These are phyloP conservation scores for Leptopterna dolabrata DNA, from an alignment of 2,888 invertebrate genomes.

Conservation along the genomic window DNA sequence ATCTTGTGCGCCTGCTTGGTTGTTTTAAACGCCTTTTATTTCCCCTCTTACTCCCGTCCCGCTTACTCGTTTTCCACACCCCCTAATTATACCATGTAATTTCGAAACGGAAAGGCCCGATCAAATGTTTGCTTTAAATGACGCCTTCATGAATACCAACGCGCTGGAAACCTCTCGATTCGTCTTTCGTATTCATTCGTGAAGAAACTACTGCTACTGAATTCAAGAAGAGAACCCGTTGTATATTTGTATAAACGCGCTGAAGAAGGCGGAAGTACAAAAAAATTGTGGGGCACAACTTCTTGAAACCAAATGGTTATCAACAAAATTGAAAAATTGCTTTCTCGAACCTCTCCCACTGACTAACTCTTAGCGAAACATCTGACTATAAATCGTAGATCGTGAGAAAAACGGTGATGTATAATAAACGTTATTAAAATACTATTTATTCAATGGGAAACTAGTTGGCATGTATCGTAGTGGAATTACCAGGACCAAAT, in stretches of 20 bases:
- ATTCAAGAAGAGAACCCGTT: not conserved
- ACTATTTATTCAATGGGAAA: not conserved
- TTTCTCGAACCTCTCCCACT: not conserved
- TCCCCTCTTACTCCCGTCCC: not conserved
- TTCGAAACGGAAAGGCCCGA: not conserved
- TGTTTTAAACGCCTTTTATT: not conserved
- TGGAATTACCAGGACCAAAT: not conserved
- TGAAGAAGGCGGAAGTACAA: not conserved
- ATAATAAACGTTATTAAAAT: not conserved
- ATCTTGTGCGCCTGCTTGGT: not conserved
- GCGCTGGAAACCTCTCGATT: not conserved
- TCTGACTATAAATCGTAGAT: not conserved
- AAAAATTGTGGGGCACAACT: not conserved
- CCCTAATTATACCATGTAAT: not conserved
- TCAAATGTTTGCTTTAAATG: not conserved
- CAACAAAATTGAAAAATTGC: not conserved
- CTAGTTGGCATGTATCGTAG: not conserved
- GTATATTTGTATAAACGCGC: constrained; percentile 13
- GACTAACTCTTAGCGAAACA: not conserved
- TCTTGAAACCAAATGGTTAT: not conserved
- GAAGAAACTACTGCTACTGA: not conserved
- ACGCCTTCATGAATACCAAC: not conserved
- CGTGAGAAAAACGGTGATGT: not conserved
- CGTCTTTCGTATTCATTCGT: not conserved
- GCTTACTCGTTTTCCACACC: not conserved